Evolutionary conservation across 1,140 invertebrate genomes (phyloP).

Genomic region (Drosophila lowei): DNA sequence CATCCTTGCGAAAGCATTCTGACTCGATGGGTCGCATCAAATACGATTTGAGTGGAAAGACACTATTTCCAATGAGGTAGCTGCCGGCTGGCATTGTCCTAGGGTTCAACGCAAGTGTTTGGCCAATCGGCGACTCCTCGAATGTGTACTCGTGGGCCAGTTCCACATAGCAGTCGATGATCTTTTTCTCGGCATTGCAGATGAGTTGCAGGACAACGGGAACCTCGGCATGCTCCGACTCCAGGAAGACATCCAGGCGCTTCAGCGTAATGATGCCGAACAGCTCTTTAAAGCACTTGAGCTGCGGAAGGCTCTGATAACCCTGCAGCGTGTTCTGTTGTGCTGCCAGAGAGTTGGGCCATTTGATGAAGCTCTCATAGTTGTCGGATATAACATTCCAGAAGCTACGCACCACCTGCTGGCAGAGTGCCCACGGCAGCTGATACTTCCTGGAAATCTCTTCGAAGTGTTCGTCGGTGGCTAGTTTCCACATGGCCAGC

Average conservation of each 20-base stretch:
- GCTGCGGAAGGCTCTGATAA: slow-evolving; percentile 45
- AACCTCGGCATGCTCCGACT: slow-evolving; percentile 73
- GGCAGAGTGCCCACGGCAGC: slow-evolving; percentile 64
- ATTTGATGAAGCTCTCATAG: slow-evolving; percentile 77
- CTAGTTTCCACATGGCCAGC: slow-evolving; percentile 72
- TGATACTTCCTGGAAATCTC: slow-evolving; percentile 75
- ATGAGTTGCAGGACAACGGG: slow-evolving; percentile 73
- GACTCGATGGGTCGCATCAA: slow-evolving; percentile 69
- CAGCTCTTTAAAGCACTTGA: slow-evolving; percentile 61
- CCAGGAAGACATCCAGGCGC: slow-evolving; percentile 73
- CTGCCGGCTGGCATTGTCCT: slow-evolving; percentile 68
- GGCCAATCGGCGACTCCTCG: slow-evolving; percentile 74
- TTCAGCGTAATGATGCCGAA: slow-evolving; percentile 72
- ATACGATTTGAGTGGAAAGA: slow-evolving; percentile 72
- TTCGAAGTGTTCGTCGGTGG: slow-evolving; percentile 81
- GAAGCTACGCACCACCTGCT: slow-evolving; percentile 70
- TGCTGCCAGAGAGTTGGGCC: slow-evolving; percentile 71
- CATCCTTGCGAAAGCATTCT: slow-evolving; percentile 69
- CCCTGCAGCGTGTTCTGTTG: slow-evolving; percentile 58
- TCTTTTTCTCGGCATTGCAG: slow-evolving; percentile 71
- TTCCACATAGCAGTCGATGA: slow-evolving; percentile 79
- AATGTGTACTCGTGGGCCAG: slow-evolving; percentile 71
- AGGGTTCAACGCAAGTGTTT: slow-evolving; percentile 66
- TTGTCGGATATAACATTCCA: slow-evolving; percentile 78
- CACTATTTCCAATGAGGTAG: slow-evolving; percentile 70